Conservation (phyloP, 2,888 invertebrate genomes). For the Athalia circularis region DNA sequence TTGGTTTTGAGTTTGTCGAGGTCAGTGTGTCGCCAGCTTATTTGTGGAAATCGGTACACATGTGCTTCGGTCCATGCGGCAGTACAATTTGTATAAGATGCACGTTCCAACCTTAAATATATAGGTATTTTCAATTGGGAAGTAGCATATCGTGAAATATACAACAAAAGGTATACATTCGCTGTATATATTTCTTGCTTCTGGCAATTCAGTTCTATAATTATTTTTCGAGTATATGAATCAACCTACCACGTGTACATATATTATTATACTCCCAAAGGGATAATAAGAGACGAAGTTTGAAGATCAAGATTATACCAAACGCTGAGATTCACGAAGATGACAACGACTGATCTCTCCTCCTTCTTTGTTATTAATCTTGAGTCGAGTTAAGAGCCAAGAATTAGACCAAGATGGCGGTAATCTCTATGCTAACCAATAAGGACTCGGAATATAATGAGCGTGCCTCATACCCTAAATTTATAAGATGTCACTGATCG, state of each 20-base stretch:
- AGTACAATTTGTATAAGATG: too few species aligned
- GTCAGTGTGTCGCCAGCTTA: slow-evolving; percentile 36
- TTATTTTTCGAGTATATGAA: too few species aligned
- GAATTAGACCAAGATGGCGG: slow-evolving; percentile 23
- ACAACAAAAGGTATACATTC: neutral
- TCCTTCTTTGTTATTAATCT: slow-evolving; percentile 37
- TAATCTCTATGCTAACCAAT: slow-evolving; percentile 1
- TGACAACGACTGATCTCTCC: too few species aligned
- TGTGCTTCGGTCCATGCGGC: too few species aligned
- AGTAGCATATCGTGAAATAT: too few species aligned
- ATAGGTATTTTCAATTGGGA: too few species aligned
- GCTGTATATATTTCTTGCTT: neutral
- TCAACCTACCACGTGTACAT: neutral
- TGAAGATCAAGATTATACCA: slow-evolving; percentile 30
- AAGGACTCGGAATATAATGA: neutral
- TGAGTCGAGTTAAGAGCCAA: slow-evolving; percentile 20
- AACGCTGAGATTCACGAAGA: slow-evolving; percentile 7
- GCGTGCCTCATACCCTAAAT: neutral
- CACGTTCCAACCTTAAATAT: too few species aligned
- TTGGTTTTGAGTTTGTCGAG: neutral
- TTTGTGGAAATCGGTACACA: slow-evolving; percentile 1
- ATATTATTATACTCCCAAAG: neutral
- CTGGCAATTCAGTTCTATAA: neutral
- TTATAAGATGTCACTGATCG: too few species aligned
- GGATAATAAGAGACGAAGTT: slow-evolving; percentile 25